Conservation (phyloP, 2,888 invertebrate species). For the Troides aeacus region DNA sequence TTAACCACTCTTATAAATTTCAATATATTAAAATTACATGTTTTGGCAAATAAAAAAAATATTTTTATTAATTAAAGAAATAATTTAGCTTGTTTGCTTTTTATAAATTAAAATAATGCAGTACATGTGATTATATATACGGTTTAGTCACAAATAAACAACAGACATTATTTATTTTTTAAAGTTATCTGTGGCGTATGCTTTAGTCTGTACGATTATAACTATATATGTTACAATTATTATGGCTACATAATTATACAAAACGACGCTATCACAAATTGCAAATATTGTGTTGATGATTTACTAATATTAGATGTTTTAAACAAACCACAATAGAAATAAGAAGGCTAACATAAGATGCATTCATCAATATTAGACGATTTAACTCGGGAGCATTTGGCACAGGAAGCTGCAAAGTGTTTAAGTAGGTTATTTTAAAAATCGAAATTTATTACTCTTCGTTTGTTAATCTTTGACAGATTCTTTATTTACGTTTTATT, state of each 20-base stretch:
- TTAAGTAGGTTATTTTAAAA: constrained; percentile 64
- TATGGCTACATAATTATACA: constrained; percentile 7
- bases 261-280: constrained; percentile 23
- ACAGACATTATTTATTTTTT: background rate
- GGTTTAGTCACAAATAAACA: background rate
- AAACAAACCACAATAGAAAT: constrained; percentile 42
- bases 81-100: too few relatives aligned
- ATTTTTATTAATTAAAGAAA: too few relatives aligned
- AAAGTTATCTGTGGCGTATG: background rate
- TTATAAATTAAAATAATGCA: too few relatives aligned
- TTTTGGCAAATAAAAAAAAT: too few relatives aligned
- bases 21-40: too few relatives aligned
- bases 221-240: background rate
- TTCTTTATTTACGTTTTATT: constrained; percentile 33
- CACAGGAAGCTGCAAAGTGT: constrained; percentile 62
- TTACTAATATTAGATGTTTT: constrained; percentile 38
- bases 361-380: constrained; percentile 70
- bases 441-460: constrained; percentile 40
- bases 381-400: constrained; percentile 63
- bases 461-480: constrained; percentile 38
- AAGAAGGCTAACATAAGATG: constrained; percentile 60
- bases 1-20: too few relatives aligned
- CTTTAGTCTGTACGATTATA: background rate
- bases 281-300: constrained; percentile 19
- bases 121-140: too few relatives aligned